A percentile compares a stretch with the other conserved stretches of the same genome.
Evolutionary conservation across 2,797 vertebrate genomes (phyloP).

Genomic region (Zenarchopterus dispar): DNA sequence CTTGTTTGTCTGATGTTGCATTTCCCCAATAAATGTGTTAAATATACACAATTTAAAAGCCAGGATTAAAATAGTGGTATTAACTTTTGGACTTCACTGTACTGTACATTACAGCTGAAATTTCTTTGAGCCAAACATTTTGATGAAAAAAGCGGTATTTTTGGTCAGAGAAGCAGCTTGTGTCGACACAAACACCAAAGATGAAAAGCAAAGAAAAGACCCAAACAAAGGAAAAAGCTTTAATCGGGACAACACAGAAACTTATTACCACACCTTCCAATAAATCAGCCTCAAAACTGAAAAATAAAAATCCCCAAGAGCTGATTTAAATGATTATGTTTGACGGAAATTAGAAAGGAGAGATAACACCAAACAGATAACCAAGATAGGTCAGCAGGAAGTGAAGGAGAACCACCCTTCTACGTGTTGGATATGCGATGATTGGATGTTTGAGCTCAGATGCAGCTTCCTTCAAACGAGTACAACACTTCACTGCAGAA

Average conservation of each 20-base stretch:
- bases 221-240: slow-evolving; percentile 40
- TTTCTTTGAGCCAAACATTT: no score
- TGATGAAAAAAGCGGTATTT: no score
- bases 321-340: slow-evolving; percentile 32
- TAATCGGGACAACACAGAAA: slow-evolving; percentile 38
- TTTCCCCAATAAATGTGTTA: no score
- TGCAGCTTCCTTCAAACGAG: slow-evolving; percentile 41
- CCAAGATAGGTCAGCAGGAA: slow-evolving; percentile 62
- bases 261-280: slow-evolving; percentile 13
- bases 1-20: no score
- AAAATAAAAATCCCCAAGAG: slow-evolving; percentile 15
- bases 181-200: slow-evolving; percentile 2
- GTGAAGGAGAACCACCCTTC: slow-evolving; percentile 42
- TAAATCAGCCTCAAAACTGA: slow-evolving; percentile 17
- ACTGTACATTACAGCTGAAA: no score
- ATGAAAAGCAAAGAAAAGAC: slow-evolving; percentile 31
- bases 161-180: background rate
- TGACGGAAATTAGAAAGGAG: slow-evolving; percentile 32
- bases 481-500: slow-evolving; percentile 19
- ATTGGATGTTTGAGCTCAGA: slow-evolving; percentile 67
- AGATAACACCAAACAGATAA: slow-evolving; percentile 43
- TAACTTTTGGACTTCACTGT: no score
- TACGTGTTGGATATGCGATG: slow-evolving; percentile 51
- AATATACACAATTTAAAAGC: no score
- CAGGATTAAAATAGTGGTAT: no score